Evolutionary conservation across 2,888 invertebrate species (phyloP).

Genomic region (Ophion ventricosus): DNA sequence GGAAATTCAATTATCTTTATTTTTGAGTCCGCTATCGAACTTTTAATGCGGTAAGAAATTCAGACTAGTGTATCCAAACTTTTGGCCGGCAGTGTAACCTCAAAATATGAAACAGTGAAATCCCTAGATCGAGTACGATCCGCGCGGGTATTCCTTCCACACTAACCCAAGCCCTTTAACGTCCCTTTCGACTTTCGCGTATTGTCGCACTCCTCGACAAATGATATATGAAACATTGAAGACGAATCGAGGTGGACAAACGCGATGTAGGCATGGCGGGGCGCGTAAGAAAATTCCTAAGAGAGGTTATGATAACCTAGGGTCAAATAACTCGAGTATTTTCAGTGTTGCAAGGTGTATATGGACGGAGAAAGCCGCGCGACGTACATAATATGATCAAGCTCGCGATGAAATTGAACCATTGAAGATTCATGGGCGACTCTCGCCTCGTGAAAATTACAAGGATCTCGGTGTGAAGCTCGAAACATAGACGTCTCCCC

Average conservation of each 20-base stretch:
- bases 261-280: not conserved
- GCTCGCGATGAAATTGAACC: constrained; percentile 42
- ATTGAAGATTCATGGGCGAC: constrained; percentile 47
- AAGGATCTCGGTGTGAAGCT: constrained; percentile 19
- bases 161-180: too few relatives aligned
- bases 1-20: too few relatives aligned
- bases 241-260: not conserved
- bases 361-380: not conserved
- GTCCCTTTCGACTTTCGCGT: too few relatives aligned
- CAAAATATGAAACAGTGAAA: too few relatives aligned
- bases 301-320: not conserved
- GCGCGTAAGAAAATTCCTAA: constrained; percentile 4
- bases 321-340: constrained; percentile 9
- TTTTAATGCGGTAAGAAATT: too few relatives aligned
- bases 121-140: too few relatives aligned
- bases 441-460: constrained; percentile 62
- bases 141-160: too few relatives aligned
- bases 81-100: too few relatives aligned
- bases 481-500: not conserved
- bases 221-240: too few relatives aligned
- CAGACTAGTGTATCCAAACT: too few relatives aligned
- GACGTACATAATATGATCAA: not conserved
- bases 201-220: too few relatives aligned
- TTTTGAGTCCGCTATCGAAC: too few relatives aligned
- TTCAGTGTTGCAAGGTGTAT: not conserved